These are phyloP conservation scores for Phrynosoma blainvillii DNA, from an alignment of 2,113 vertebrate species.

Conservation along the genomic window DNA sequence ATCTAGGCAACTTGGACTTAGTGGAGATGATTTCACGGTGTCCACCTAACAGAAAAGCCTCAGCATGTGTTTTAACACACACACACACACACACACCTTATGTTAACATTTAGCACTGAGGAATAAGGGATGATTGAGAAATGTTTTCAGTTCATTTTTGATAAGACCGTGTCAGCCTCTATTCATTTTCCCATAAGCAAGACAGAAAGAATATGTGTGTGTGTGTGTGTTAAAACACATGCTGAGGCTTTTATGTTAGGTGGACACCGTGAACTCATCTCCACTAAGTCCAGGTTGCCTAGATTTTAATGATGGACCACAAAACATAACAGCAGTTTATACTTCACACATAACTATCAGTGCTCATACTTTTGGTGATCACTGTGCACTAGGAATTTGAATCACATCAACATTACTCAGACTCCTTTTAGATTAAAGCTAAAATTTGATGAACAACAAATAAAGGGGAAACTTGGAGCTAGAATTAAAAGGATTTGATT, in stretches of 20 bases:
- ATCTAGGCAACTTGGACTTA: background rate
- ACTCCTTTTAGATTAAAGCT: constrained; percentile 23
- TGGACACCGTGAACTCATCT: background rate
- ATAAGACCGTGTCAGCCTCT: background rate
- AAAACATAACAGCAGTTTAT: background rate
- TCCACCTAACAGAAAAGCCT: background rate
- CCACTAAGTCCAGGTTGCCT: background rate
- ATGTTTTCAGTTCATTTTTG: no score
- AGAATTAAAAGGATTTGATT: constrained; percentile 56
- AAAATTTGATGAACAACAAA: constrained; percentile 49
- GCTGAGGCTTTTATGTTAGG: background rate
- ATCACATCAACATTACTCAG: background rate
- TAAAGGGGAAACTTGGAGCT: constrained; percentile 46
- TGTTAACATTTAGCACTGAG: no score
- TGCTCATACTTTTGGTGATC: background rate
- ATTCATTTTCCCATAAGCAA: background rate
- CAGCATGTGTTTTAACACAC: background rate
- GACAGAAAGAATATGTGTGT: background rate
- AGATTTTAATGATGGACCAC: background rate
- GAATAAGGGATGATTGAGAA: no score
- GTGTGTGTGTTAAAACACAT: background rate
- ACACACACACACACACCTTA: no score
- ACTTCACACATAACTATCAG: background rate
- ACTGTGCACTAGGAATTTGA: constrained; percentile 5
- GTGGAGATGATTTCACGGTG: background rate